Percentiles rank a stretch among this genome's conserved stretches.
These are phyloP conservation scores for Hemicrepidius hirtus DNA, from an alignment of 2,888 invertebrate species.

Conservation along the genomic window DNA sequence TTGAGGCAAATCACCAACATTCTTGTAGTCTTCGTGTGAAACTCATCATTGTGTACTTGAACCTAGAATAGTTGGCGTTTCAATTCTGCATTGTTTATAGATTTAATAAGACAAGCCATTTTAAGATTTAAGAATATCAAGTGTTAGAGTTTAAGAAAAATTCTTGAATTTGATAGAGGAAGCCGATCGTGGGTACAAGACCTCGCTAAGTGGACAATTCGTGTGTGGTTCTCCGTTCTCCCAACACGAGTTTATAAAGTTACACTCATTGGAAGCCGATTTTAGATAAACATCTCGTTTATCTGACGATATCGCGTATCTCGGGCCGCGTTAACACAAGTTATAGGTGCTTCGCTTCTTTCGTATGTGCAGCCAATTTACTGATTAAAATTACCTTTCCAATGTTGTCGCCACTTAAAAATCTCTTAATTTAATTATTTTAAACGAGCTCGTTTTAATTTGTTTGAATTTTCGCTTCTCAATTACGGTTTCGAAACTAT, in stretches of 20 bases:
- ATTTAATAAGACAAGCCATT: too few species aligned
- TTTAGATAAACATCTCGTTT: constrained; percentile 60
- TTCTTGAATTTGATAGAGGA: constrained; percentile 58
- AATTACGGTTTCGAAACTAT: constrained; percentile 3
- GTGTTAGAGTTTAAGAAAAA: background rate
- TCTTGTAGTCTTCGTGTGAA: too few species aligned
- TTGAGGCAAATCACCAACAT: too few species aligned
- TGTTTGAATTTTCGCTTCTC: background rate
- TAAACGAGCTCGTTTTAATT: background rate
- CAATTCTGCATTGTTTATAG: too few species aligned
- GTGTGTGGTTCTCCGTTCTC: constrained; percentile 62
- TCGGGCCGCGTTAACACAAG: constrained; percentile 62
- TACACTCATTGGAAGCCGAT: constrained; percentile 51
- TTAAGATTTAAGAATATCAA: too few species aligned
- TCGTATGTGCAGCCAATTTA: constrained; percentile 46
- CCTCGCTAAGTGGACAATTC: constrained; percentile 60
- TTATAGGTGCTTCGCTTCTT: constrained; percentile 57
- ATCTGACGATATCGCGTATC: constrained; percentile 59
- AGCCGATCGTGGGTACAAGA: constrained; percentile 60
- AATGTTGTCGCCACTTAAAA: constrained; percentile 36
- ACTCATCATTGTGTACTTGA: too few species aligned
- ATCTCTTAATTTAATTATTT: constrained; percentile 35
- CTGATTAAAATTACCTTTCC: constrained; percentile 47
- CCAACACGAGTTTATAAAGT: constrained; percentile 53
- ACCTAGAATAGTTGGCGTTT: too few species aligned